Conservation (phyloP, 2,797 vertebrate species). For the Leptodactylus fallax region DNA sequence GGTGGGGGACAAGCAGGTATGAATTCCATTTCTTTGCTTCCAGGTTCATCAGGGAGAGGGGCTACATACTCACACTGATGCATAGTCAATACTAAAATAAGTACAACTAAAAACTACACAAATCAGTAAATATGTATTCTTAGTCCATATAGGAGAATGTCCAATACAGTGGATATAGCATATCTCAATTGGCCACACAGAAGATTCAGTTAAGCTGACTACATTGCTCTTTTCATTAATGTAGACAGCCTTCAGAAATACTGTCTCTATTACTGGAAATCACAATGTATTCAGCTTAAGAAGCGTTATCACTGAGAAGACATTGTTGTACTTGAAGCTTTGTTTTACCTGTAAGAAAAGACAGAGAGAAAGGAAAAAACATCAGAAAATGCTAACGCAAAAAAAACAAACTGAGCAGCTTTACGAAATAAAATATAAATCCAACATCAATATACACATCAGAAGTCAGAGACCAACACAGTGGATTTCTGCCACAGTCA, state of each 20-base stretch:
- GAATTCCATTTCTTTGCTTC: slow-evolving; percentile 85
- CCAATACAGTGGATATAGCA: slow-evolving; percentile 77
- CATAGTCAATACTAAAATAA: slow-evolving; percentile 78
- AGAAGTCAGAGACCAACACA: too few species aligned
- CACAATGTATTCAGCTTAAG: slow-evolving; percentile 99
- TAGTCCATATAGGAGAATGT: slow-evolving; percentile 84
- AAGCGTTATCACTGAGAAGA: slow-evolving; percentile 81
- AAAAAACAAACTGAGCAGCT: background rate
- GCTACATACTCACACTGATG: slow-evolving; percentile 88
- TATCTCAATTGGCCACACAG: slow-evolving; percentile 81
- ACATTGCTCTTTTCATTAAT: slow-evolving; percentile 99
- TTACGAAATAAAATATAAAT: too few species aligned
- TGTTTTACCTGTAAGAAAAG: slow-evolving; percentile 75
- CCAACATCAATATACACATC: too few species aligned
- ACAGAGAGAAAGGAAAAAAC: background rate
- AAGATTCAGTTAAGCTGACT: slow-evolving; percentile 99
- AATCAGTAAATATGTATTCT: slow-evolving; percentile 65
- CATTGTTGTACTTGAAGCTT: slow-evolving; percentile 80
- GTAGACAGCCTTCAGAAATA: slow-evolving; percentile 99
- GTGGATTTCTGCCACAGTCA: too few species aligned
- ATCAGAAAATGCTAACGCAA: background rate
- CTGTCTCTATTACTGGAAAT: slow-evolving; percentile 99
- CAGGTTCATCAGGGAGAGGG: slow-evolving; percentile 92
- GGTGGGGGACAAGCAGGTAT: slow-evolving; percentile 79
- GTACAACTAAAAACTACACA: slow-evolving; percentile 70